phyloP scores from a whole-genome alignment of 2,888 invertebrate species.

The Cenopis cana region DNA sequence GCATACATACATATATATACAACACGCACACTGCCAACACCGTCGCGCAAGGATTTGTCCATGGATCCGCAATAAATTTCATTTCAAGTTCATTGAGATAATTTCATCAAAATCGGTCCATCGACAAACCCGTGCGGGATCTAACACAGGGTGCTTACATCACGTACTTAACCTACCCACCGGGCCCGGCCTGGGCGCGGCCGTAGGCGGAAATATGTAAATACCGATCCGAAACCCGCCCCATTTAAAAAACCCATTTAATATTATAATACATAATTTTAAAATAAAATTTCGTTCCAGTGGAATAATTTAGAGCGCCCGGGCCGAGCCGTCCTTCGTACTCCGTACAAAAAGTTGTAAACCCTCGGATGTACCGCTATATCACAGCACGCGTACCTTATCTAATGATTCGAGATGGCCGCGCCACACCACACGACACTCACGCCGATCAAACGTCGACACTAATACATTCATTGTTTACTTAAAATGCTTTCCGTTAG shows the following conservation, averaged over 20 bases:
- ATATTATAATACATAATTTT: background rate
- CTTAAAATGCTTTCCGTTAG: background rate
- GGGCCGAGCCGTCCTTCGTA: slow-evolving; percentile 48
- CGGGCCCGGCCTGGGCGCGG: slow-evolving; percentile 47
- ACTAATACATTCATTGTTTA: background rate
- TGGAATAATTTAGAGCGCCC: slow-evolving; percentile 11
- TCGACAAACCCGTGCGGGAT: slow-evolving; percentile 41
- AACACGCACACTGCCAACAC: slow-evolving; percentile 50
- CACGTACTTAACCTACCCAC: slow-evolving; percentile 70
- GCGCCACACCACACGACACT: slow-evolving; percentile 38
- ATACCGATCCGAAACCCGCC: background rate
- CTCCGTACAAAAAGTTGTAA: slow-evolving; percentile 47
- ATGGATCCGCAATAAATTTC: slow-evolving; percentile 16
- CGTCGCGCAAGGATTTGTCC: slow-evolving; percentile 30
- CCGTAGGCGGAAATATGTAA: slow-evolving; percentile 56
- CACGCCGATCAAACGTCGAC: background rate
- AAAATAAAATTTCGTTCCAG: slow-evolving; percentile 2
- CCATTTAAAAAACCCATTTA: slow-evolving; percentile 9
- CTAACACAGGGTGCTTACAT: slow-evolving; percentile 74
- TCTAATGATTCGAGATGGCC: slow-evolving; percentile 70
- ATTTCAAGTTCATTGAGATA: slow-evolving; percentile 9
- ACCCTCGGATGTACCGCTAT: slow-evolving; percentile 65
- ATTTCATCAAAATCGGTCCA: slow-evolving; percentile 41
- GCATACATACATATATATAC: slow-evolving; percentile 59
- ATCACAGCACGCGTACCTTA: slow-evolving; percentile 79